A percentile compares a stretch with the other conserved stretches of the same genome.
These are phyloP conservation scores for Dynastes maya DNA, from an alignment of 2,888 invertebrate species.

Conservation along the genomic window DNA sequence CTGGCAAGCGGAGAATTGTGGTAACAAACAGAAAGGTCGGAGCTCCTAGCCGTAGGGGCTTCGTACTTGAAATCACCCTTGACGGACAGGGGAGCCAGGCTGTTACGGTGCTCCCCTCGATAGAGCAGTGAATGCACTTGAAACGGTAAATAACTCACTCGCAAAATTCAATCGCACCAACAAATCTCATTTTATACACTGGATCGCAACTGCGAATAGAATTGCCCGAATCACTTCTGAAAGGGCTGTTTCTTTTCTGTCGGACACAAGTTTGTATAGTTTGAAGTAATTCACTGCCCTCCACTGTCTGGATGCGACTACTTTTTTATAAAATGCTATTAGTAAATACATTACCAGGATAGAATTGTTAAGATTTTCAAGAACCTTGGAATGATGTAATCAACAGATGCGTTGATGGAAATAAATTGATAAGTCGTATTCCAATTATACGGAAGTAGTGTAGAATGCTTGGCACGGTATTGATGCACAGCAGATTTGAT, in stretches of 20 bases:
- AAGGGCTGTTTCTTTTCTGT: constrained; percentile 20
- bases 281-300: constrained; percentile 31
- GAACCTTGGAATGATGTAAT: too few relatives aligned
- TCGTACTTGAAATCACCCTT: constrained; percentile 44
- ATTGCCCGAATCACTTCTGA: constrained; percentile 32
- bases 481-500: too few relatives aligned
- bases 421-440: too few relatives aligned
- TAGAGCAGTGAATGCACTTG: constrained; percentile 44
- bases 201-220: constrained; percentile 44
- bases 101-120: constrained; percentile 42
- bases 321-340: not conserved
- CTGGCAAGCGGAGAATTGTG: constrained; percentile 32
- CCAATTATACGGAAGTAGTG: too few relatives aligned
- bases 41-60: constrained; percentile 15
- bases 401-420: too few relatives aligned
- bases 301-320: too few relatives aligned
- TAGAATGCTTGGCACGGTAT: too few relatives aligned
- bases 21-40: constrained; percentile 42
- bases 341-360: not conserved
- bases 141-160: constrained; percentile 48
- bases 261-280: constrained; percentile 26
- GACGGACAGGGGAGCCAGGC: constrained; percentile 39
- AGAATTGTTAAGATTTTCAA: not conserved
- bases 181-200: constrained; percentile 46
- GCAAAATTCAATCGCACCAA: constrained; percentile 48